Evolutionary conservation across 2,113 vertebrate species (phyloP), one percentile per base, ranked within the genome.

Genomic region (Speoplatyrhinus poulsoni): DNA sequence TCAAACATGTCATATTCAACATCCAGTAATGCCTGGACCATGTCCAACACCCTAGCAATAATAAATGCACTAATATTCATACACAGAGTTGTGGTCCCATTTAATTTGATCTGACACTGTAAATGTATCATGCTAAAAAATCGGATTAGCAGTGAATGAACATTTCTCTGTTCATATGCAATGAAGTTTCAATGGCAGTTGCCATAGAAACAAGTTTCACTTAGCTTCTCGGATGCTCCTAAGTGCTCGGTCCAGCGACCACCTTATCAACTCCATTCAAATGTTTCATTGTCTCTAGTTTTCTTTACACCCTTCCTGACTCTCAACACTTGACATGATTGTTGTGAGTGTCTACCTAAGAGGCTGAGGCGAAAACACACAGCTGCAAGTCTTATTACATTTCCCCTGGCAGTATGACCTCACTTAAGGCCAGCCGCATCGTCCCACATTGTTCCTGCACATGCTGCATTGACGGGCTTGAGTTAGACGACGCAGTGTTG

Each of bases 351-450:
- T 90, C 78, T 56, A 73, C 69, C 82, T 83, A 66, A 2, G 65
- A 74, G 70, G 57, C 60, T 1, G 73, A 80, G 79, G 72, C 17
- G 72, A 73, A 72, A 72, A 72, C 68, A 84, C 82, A 85, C 91
- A 91, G 90, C 90, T 91, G 89, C 80, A 75, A 12, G 75, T 83
- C 83, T 86, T 89, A 50, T 80, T 81, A 75, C 72, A 17, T 75
- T 75, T 90, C 90, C 86, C 89, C 50, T n/a, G 86, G 86, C 62
- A 55, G 49, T 67, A 85, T 88, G 91, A 92, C 77, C 87, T 93
- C 93, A 91, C 80, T 84, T 88, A 60, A 58, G 69, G 65, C 77
- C 50, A 61, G 57, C 76, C 78, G 61, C 79, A 82, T 84, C 83
- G 72, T 76, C 50, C 67, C 87, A 79, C 62, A 63, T 46, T 62